These are phyloP conservation scores for Macroramphosus scolopax DNA, from an alignment of 2,797 vertebrate species.

Conservation along the genomic window DNA sequence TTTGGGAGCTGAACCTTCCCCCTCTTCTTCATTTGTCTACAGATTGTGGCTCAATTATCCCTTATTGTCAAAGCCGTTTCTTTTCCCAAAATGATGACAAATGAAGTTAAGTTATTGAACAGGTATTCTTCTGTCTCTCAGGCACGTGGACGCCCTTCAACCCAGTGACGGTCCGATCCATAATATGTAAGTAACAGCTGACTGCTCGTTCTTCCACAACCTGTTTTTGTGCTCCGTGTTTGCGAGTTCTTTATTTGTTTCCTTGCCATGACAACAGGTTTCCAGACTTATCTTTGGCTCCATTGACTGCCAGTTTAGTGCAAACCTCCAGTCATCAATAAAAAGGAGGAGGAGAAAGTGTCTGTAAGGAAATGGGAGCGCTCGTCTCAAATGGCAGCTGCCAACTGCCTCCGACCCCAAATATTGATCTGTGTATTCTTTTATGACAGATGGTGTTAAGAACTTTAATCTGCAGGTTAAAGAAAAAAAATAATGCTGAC, in stretches of 20 bases:
- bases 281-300: slow-evolving; percentile 20
- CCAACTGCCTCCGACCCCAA: slow-evolving; percentile 17
- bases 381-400: slow-evolving; percentile 7
- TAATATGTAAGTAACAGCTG: slow-evolving; percentile 87
- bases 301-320: slow-evolving; percentile 27
- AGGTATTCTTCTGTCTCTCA: slow-evolving; percentile 58
- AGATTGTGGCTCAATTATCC: no score
- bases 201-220: no score
- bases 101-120: background rate
- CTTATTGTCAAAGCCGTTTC: no score
- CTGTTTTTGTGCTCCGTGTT: background rate
- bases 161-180: slow-evolving; percentile 92
- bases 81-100: no score
- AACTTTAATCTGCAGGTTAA: no score
- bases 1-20: no score
- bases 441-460: slow-evolving; percentile 13
- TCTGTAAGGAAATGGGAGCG: slow-evolving; percentile 20
- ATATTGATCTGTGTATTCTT: slow-evolving; percentile 43
- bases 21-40: no score
- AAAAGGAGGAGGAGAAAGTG: slow-evolving; percentile 7
- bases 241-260: slow-evolving; percentile 36
- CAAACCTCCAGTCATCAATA: slow-evolving; percentile 45
- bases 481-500: no score
- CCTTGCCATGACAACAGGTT: slow-evolving; percentile 37
- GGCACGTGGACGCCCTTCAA: slow-evolving; percentile 99